phyloP scores from a whole-genome alignment of 92 coral and sea anemone genomes.

The Palythoa caribaeorum region DNA sequence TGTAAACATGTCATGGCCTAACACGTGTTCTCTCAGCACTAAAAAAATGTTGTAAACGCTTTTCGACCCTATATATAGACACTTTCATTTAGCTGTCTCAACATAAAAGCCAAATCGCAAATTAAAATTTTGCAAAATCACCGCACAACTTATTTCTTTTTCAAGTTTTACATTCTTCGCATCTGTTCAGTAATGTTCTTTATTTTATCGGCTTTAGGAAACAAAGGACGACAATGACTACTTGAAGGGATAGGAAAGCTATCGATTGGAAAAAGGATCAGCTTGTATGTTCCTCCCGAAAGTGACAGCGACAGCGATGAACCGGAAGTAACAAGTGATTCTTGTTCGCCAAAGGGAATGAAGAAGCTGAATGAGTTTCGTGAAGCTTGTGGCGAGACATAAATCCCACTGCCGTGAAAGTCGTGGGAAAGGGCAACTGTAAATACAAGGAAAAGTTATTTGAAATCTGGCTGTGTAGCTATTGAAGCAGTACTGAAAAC shows the following conservation, averaged over 20 bases:
- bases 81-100: background rate
- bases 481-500: background rate
- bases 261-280: background rate
- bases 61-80: background rate
- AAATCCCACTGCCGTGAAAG: background rate
- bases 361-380: slow-evolving; percentile 1
- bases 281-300: background rate
- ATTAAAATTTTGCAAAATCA: background rate
- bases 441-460: background rate
- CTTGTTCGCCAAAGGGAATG: background rate
- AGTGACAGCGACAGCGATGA: slow-evolving; percentile 1
- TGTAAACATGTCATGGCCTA: too few species aligned
- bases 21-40: too few species aligned
- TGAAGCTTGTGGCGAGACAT: background rate
- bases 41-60: too few species aligned
- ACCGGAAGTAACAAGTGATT: background rate
- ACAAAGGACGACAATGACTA: background rate
- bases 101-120: background rate
- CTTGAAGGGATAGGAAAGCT: background rate
- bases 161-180: background rate
- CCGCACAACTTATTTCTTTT: background rate
- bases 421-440: background rate
- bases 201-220: background rate
- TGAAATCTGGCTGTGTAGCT: background rate
- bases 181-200: background rate